Evolutionary conservation across 2,888 invertebrate species (phyloP).

Genomic region (Tetanocera ferruginea): DNA sequence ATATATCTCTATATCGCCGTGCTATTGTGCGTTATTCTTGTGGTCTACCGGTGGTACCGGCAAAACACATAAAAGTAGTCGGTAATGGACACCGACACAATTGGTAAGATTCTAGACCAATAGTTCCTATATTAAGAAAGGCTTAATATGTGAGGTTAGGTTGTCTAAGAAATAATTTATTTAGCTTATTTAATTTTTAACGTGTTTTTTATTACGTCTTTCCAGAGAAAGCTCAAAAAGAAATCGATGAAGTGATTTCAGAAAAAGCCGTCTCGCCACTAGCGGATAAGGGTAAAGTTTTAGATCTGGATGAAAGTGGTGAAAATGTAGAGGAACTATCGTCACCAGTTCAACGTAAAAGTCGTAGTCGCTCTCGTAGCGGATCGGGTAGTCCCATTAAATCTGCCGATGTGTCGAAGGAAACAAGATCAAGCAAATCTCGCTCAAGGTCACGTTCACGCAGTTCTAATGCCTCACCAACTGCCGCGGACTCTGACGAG

Average conservation of each 20-base stretch:
- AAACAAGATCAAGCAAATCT: slow-evolving; percentile 40
- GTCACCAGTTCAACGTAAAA: background rate
- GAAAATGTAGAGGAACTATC: slow-evolving; percentile 12
- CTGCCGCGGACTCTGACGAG: background rate
- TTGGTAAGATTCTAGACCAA: slow-evolving; percentile 1
- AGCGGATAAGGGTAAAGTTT: background rate
- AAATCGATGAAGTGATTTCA: background rate
- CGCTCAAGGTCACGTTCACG: slow-evolving; percentile 50
- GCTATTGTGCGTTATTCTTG: background rate
- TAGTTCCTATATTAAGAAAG: background rate
- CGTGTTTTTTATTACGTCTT: background rate
- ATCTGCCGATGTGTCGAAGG: slow-evolving; percentile 25
- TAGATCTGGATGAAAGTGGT: background rate
- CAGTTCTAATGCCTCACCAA: slow-evolving; percentile 39
- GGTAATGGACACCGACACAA: slow-evolving; percentile 13
- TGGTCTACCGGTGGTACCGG: background rate
- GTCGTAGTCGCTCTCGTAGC: slow-evolving; percentile 31
- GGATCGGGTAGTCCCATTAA: slow-evolving; percentile 25
- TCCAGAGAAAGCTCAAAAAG: background rate
- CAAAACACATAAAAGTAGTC: background rate
- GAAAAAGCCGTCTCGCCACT: background rate
- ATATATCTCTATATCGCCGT: background rate
- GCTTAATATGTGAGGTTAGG: slow-evolving; percentile 13
- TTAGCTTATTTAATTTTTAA: too few relatives aligned
- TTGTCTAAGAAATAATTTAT: background rate